These are phyloP conservation scores for Copidosoma floridanum DNA, from an alignment of 1,140 invertebrate species.

Conservation along the genomic window DNA sequence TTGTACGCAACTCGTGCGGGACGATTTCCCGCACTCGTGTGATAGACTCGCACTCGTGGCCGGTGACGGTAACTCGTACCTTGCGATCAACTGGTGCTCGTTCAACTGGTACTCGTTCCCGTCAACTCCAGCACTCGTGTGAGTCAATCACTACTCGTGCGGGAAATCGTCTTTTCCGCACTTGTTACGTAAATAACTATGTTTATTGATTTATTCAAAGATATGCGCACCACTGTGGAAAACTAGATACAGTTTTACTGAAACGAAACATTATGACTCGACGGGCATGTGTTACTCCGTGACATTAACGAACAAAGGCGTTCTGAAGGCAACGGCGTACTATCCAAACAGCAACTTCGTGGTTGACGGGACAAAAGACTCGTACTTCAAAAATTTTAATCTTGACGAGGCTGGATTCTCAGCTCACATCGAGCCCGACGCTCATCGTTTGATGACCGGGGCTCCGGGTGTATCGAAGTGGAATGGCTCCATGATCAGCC, in stretches of 20 bases:
- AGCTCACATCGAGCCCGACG: slow-evolving; percentile 31
- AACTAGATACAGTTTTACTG: neutral
- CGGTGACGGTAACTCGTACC: too few species aligned
- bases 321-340: neutral
- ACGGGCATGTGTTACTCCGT: slow-evolving; percentile 55
- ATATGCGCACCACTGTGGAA: slow-evolving; percentile 43
- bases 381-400: slow-evolving; percentile 26
- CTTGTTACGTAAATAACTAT: too few species aligned
- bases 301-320: too few species aligned
- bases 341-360: neutral
- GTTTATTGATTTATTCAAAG: slow-evolving; percentile 30
- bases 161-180: too few species aligned
- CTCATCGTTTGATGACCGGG: slow-evolving; percentile 52
- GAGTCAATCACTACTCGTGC: too few species aligned
- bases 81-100: too few species aligned
- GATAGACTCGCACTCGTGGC: too few species aligned
- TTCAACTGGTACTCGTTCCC: too few species aligned
- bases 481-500: slow-evolving; percentile 55
- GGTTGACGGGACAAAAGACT: neutral
- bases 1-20: too few species aligned
- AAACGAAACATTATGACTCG: slow-evolving; percentile 40
- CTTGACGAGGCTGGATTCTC: slow-evolving; percentile 49
- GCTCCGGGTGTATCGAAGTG: slow-evolving; percentile 61
- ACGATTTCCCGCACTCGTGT: too few species aligned
- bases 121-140: too few species aligned